phyloP scores from a whole-genome alignment of 2,888 invertebrate genomes.

The Sericinus montela region DNA sequence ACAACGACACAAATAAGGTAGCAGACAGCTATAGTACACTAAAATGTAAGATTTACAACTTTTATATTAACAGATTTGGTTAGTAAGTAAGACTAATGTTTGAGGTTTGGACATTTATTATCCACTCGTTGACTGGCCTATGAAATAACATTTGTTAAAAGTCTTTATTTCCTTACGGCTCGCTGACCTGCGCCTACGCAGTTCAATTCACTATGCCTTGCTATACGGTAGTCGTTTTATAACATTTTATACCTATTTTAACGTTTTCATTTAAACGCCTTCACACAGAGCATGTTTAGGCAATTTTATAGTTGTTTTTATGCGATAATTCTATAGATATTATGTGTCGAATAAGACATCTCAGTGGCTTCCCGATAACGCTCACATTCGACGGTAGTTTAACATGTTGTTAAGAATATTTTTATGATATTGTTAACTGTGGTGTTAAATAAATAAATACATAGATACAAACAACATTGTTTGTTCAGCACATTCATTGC shows the following conservation, averaged over 20 bases:
- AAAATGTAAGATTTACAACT: too few species aligned
- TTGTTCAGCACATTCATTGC: too few species aligned
- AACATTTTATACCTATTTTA: too few species aligned
- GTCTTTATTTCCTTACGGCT: slow-evolving; percentile 18
- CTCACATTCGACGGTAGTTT: not conserved
- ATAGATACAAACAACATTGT: too few species aligned
- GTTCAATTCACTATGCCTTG: slow-evolving; percentile 22
- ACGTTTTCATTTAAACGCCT: slow-evolving; percentile 28
- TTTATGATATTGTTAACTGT: slow-evolving; percentile 7
- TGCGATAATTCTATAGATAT: slow-evolving; percentile 21
- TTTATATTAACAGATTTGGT: too few species aligned
- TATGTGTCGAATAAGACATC: slow-evolving; percentile 24
- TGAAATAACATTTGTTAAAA: slow-evolving; percentile 6
- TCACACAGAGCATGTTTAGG: slow-evolving; percentile 27
- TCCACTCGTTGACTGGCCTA: not conserved
- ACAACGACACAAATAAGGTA: too few species aligned
- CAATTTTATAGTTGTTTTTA: slow-evolving; percentile 25
- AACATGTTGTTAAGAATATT: slow-evolving; percentile 3
- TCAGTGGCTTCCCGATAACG: slow-evolving; percentile 12
- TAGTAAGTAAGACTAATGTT: not conserved
- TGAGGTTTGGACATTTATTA: not conserved
- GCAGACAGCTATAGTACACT: too few species aligned
- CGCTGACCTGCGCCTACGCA: slow-evolving; percentile 46
- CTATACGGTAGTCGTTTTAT: slow-evolving; percentile 39
- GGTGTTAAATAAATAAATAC: too few species aligned